Evolutionary conservation across 2,113 vertebrate genomes (phyloP), one percentile per base, ranked within the genome.

Genomic region (Nansenia antarctica): DNA sequence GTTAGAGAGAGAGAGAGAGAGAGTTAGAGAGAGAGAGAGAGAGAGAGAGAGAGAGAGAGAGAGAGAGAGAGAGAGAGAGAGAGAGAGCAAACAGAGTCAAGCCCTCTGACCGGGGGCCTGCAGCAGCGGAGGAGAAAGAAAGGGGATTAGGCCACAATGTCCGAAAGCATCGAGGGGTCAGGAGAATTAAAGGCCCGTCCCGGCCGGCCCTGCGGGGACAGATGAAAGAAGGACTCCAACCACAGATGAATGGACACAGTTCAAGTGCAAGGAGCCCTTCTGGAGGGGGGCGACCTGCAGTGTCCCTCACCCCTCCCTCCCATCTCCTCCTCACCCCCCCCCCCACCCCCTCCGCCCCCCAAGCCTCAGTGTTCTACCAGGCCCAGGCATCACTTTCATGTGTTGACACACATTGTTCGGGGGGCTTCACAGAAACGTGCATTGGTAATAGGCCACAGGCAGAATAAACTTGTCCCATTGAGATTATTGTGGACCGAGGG

Each of bases 131-230:
- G 69, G 73, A 77, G 86, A 89, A 84, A 91, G 88, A 90, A 88
- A 85, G 80, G 89, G 92, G 91, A 94, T 94, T 93, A 92, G 88
- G 87, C 87, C 83, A 89, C 83, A 90, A 92, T 92, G 90, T 92
- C 81, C 82, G 86, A 90, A 88, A 85, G 90, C 85, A 90, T 83
- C 72, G 68, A 92, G 89, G 90, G 93, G 92, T 93, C 91, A 90
- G 87, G 84, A 89, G 90, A 90, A 89, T 88, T 82, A 90, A 45
- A 65, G 62, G 42, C 11, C 14, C 88, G 90, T 86, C 88, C 89
- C 85, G 77, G 87, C 88, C 84, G 85, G 86, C 90, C 89, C 90
- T 92, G 86, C 87, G 85, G 84, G 87, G 87, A 77, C 88, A 88
- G 90, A 93, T 94, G 91, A 92, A 93, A 90, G 86, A 66, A 86